Evolutionary conservation across 1,140 invertebrate species (phyloP), one percentile per base, ranked within the genome.

Genomic region (Eueides isabella): DNA sequence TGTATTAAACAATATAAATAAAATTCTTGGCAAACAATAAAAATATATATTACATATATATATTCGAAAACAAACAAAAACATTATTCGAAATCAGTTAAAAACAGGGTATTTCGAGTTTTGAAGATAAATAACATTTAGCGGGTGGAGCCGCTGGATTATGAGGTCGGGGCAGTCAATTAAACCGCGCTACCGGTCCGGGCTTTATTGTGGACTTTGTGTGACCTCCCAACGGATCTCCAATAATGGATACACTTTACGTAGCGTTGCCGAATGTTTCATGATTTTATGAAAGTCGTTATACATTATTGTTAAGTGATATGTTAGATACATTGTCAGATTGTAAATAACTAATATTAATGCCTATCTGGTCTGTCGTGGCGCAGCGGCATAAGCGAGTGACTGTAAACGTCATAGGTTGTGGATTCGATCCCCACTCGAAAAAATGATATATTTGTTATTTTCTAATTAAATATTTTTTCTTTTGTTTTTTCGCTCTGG

Each of bases 91-190:
- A 63, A 63, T 63, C 28, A 33, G 26, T 33, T 63, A 63, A 63
- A 63, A 63, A 30, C 28, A 31, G 30, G 62, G 29, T 88, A 55
- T 55, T 55, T 55, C 48, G 48, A 55, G 48, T 55, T 55, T 55
- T 55, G 48, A 23, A 55, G 48, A 88, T 88, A 90, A 91, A 90
- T 90, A 90, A 91, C 85, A 88, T 87, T 89, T 86, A 86, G 84
- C 84, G 84, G 87, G 85, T 81, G 84, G 79, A 80, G 81, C 79
- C 78, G 77, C 64, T 80, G 86, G 88, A 89, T 91, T 90, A 91
- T 90, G 88, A 92, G 90, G 90, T 91, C 89, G 88, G 80, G 86
- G 87, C 87, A 92, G 85, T 92, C 88, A 90, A 92, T 92, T 92
- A 92, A 92, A 90, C 77, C 83, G 84, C 83, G 87, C 84, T 87